These are phyloP conservation scores for Epizoanthus scotinus DNA, from an alignment of 92 coral and sea anemone genomes.

Conservation along the genomic window DNA sequence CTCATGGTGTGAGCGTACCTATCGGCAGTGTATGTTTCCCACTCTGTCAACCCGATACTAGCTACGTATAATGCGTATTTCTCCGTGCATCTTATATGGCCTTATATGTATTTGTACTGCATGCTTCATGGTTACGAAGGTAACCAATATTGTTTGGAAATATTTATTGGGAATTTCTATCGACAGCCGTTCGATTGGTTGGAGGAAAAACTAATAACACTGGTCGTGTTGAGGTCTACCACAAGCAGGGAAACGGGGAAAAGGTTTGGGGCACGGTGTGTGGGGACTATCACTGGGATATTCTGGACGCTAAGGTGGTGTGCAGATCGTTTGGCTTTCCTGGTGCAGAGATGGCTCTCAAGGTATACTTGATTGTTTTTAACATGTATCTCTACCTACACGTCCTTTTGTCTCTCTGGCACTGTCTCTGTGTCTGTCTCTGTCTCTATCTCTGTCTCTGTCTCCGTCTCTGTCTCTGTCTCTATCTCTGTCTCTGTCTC, in stretches of 20 bases:
- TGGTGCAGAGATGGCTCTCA: constrained; percentile 33
- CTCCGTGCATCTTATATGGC: too few relatives aligned
- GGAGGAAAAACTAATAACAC: background rate
- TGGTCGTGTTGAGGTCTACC: constrained; percentile 28
- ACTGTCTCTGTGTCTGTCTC: background rate
- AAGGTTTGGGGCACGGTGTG: constrained; percentile 20
- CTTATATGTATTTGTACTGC: too few relatives aligned
- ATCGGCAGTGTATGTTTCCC: too few relatives aligned
- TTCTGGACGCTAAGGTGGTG: constrained; percentile 21
- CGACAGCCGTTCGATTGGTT: background rate
- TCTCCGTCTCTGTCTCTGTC: background rate
- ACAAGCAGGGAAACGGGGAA: constrained; percentile 10
- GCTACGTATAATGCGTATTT: too few relatives aligned
- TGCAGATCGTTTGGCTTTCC: constrained; percentile 26
- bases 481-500: background rate
- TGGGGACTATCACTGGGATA: constrained; percentile 25
- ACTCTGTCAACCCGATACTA: too few relatives aligned
- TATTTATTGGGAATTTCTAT: background rate
- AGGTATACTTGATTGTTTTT: background rate
- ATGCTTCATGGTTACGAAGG: too few relatives aligned
- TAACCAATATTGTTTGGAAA: too few relatives aligned
- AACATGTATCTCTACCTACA: background rate
- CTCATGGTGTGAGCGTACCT: too few relatives aligned
- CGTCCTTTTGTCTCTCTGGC: background rate
- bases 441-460: background rate